Base-by-base conservation (phyloP, 2,797 vertebrate genomes). In the Scolopax bukidnonensis region DNA sequence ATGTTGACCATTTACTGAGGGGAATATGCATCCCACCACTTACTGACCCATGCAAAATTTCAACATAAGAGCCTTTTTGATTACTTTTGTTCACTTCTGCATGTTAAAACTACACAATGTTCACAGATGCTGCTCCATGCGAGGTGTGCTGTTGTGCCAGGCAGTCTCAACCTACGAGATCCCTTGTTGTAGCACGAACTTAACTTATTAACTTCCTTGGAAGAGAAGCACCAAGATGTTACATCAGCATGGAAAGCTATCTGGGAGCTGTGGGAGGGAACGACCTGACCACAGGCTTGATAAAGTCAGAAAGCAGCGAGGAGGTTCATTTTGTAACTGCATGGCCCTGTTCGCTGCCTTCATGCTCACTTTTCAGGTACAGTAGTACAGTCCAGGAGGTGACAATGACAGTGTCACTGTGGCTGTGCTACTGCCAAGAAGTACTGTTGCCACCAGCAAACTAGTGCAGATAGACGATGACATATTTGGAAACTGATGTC, bases 31-130 rank as follows among this genome's bases (percentile, higher is more conserved):
- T 11, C 23, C 36, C n/a, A 11, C 2, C n/a, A 21, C 67, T 65
- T 65, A 33, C 30, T 11, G 27, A 73, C 28, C 24, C 1, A 0
- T 25, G 17, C 23, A 57, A 61, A 60, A 40, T 54, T 50, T 50
- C 33, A 64, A n/a, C 3, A 1, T 12, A 57, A 75, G 61, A 64
- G 15, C 18, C 43, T 43, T 80, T 81, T 17, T 41, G 5, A 60
- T 33, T 12, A 16, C n/a, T 71, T 92, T 1, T 0, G 23, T 41
- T 69, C 27, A n/a, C 19, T 10, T 79, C 51, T 77, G 33, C 8
- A 65, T 87, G 50, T 47, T 41, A 47, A 36, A 89, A 57, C 47
- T 12, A 12, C 0, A 10, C 21, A 59, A 27, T 0, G 0, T 17
- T 87, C 24, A 61, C 17, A 61, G 76, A 45, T 59, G 25, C 23